These are phyloP conservation scores for Brachypalpus laphriformis DNA, from an alignment of 2,888 invertebrate genomes.

Conservation along the genomic window DNA sequence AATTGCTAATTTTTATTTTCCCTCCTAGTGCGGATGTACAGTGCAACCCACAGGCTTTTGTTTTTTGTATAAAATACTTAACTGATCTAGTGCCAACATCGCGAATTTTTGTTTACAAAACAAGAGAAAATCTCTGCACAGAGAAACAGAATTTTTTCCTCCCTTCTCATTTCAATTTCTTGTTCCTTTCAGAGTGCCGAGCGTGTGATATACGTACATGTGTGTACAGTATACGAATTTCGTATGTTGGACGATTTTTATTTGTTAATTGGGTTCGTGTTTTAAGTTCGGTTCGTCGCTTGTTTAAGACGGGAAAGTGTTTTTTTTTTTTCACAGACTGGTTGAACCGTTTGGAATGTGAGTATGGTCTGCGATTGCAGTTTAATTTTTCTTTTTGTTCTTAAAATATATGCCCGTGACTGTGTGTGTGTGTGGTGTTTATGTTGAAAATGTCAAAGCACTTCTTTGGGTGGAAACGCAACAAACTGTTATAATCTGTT, in stretches of 20 bases:
- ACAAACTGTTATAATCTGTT: conserved; percentile 7
- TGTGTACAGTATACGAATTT: conserved; percentile 44
- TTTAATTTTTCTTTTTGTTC: conserved; percentile 9
- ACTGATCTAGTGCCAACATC: neutral
- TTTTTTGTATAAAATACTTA: neutral
- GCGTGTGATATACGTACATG: conserved; percentile 51
- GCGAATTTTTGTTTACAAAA: conserved; percentile 66
- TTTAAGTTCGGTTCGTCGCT: conserved; percentile 23
- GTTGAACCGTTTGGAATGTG: conserved; percentile 28
- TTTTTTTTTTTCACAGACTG: conserved; percentile 1
- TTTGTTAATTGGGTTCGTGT: conserved; percentile 48
- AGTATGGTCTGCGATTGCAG: conserved; percentile 20
- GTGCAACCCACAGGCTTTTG: conserved; percentile 2
- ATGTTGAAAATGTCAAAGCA: conserved; percentile 51
- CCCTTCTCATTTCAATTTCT: conserved; percentile 20
- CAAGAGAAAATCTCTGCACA: conserved; percentile 41
- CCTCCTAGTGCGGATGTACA: neutral
- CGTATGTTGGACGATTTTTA: conserved; percentile 13
- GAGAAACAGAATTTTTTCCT: conserved; percentile 24
- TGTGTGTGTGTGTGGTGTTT: conserved; percentile 36
- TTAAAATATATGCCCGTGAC: neutral
- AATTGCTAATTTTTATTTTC: conserved; percentile 23
- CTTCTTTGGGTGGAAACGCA: conserved; percentile 34
- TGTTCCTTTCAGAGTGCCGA: conserved; percentile 59
- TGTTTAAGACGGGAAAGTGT: conserved; percentile 8